A percentile compares a stretch with the other conserved stretches of the same genome.
These are phyloP conservation scores for Myotis myotis DNA, from an alignment of 2,797 vertebrate species.

Conservation along the genomic window DNA sequence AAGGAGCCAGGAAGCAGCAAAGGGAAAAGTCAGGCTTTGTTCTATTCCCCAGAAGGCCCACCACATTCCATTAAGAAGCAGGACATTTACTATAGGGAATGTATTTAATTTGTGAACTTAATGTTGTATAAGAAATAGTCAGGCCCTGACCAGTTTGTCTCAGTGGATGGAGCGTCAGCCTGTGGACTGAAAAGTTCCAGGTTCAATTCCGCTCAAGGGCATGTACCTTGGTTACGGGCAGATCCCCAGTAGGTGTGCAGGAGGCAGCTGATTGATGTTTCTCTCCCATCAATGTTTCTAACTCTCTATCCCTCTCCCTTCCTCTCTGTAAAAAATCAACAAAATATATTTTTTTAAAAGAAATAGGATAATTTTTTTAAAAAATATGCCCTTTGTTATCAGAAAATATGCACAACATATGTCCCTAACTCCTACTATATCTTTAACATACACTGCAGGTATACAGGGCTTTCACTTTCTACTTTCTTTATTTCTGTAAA, in stretches of 20 bases:
- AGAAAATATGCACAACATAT: slow-evolving; percentile 13
- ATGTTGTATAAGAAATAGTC: neutral
- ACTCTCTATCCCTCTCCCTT: too few species aligned
- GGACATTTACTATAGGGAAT: neutral
- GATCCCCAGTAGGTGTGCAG: too few species aligned
- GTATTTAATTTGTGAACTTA: neutral
- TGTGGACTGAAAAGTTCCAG: too few species aligned
- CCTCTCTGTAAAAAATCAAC: too few species aligned
- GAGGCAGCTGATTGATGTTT: too few species aligned
- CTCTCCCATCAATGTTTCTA: too few species aligned
- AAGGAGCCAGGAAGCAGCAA: neutral
- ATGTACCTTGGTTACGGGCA: too few species aligned
- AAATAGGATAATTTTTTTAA: neutral
- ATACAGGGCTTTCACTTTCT: neutral
- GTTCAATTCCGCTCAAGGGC: too few species aligned
- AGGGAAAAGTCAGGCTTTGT: neutral
- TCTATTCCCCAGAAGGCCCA: neutral
- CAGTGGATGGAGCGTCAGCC: too few species aligned
- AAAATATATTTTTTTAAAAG: too few species aligned
- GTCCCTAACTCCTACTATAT: neutral
- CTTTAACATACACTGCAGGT: neutral
- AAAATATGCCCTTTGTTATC: neutral
- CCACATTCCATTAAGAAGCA: neutral
- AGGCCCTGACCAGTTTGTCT: neutral
- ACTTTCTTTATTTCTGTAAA: slow-evolving; percentile 27